Conservation (phyloP, 2,888 invertebrate genomes). For the Choreutis nemorana region DNA sequence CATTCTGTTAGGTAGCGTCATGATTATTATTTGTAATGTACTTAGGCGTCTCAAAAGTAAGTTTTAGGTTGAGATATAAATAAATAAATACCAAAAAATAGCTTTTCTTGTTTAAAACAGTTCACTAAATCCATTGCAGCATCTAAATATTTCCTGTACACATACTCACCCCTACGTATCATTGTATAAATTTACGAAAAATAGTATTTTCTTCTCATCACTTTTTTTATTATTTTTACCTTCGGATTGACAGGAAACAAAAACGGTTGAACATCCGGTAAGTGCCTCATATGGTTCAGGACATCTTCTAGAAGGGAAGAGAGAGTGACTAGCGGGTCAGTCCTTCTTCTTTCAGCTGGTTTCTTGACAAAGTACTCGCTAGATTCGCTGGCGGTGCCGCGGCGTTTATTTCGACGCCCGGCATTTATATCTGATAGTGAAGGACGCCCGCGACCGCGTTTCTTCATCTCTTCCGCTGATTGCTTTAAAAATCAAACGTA, state of each 20-base stretch:
- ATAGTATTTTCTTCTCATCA: too few species aligned
- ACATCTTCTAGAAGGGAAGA: conserved; percentile 92
- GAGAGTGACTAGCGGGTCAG: conserved; percentile 95
- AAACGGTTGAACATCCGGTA: conserved; percentile 94
- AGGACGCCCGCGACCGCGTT: conserved; percentile 82
- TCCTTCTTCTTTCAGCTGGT: conserved; percentile 88
- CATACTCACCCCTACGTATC: too few species aligned
- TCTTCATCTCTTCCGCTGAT: conserved; percentile 87
- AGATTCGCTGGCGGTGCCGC: conserved; percentile 39
- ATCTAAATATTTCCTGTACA: too few species aligned
- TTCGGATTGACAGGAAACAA: conserved; percentile 94
- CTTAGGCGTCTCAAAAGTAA: too few species aligned
- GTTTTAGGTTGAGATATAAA: too few species aligned
- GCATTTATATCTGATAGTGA: conserved; percentile 67
- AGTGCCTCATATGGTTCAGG: conserved; percentile 88
- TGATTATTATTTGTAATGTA: too few species aligned
- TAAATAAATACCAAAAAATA: neutral
- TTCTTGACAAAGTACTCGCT: conserved; percentile 88
- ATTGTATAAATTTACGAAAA: too few species aligned
- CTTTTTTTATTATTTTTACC: too few species aligned
- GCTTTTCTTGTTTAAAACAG: neutral
- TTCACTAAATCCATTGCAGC: too few species aligned
- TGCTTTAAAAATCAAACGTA: conserved; percentile 43
- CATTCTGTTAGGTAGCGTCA: too few species aligned
- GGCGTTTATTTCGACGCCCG: conserved; percentile 28